Evolutionary conservation across 2,113 vertebrate species (phyloP).

Genomic region (Gallinago undulata): DNA sequence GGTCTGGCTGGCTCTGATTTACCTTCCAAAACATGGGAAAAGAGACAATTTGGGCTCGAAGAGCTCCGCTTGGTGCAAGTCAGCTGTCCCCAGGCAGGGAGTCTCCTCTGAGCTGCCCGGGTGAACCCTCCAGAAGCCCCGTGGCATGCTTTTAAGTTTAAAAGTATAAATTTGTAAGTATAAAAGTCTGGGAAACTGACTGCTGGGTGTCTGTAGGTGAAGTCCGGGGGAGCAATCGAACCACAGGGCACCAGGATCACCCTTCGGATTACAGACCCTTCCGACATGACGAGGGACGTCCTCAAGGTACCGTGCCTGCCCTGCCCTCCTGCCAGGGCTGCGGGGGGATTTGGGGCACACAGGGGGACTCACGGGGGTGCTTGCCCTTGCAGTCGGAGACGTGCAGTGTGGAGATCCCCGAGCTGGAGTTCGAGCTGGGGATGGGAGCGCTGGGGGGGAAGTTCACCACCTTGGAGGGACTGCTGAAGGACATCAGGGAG

Average conservation of each 20-base stretch:
- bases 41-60: too few relatives aligned
- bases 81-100: accelerated
- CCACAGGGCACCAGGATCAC: conserved; percentile 85
- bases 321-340: accelerated
- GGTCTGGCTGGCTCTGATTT: not conserved
- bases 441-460: conserved; percentile 92
- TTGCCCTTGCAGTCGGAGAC: conserved; percentile 84
- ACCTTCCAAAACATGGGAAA: not conserved
- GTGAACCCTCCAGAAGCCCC: accelerated
- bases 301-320: conserved; percentile 79
- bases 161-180: accelerated
- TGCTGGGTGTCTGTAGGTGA: conserved; percentile 69
- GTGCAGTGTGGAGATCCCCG: conserved; percentile 85
- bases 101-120: not conserved
- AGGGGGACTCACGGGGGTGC: accelerated
- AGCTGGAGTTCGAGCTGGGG: conserved; percentile 95
- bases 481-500: conserved; percentile 89
- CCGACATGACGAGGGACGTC: conserved; percentile 90
- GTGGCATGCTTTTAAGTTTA: accelerated
- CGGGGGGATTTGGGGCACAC: not conserved
- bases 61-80: not conserved
- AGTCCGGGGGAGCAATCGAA: conserved; percentile 92
- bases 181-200: not conserved
- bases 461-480: conserved; percentile 94
- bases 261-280: conserved; percentile 82